Base-by-base conservation (phyloP, 2,113 vertebrate genomes). In the Corynorhinus townsendii region DNA sequence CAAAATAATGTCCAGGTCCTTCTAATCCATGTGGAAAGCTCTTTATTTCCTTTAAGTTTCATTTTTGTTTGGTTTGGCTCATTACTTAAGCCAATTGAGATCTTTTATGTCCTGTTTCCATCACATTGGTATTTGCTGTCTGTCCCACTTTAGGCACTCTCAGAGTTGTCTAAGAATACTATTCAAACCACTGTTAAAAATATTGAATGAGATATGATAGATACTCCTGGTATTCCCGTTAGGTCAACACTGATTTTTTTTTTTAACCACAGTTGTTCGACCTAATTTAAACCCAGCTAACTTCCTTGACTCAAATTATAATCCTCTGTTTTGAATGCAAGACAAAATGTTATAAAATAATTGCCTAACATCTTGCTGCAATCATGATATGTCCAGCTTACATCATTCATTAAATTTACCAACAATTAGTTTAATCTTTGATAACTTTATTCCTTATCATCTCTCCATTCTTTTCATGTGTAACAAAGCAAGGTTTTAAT, bases 21-120 rank as follows among this genome's bases (percentile, higher is more conserved):
- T 69, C 75, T 17, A 90, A 66, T 30, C 14, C 76, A 77, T 47
- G 52, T n/a, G 33, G 95, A 85, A 81, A 64, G 12, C 7, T 83
- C 66, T 69, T 52, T 84, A 30, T 76, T 91, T 93, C 54, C 80
- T 95, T 92, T 35, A 82, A 83, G 20, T 75, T 87, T 80, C n/a
- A 49, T 59, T 96, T 96, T 91, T 96, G 24, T 93, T 89, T 84
- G 49, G 85, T 30, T 95, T 96, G 85, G 88, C 56, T 97, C 11
- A 33, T 85, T 71, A 86, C 16, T 71, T 83, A 92, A 90, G 72
- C 20, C 71, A 45, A 2, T 6, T 68, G 40, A 81, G 49, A 19
- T 85, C 49, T 90, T 86, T 79, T 24, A 35, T 11, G 17, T 75
- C 52, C 71, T 77, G 43, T 88, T 87, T 87, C 76, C 62, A 30